Percentiles rank a stretch among this genome's conserved stretches.
Evolutionary conservation across 2,113 vertebrate genomes (phyloP).

Genomic region (Mastomys natalensis): DNA sequence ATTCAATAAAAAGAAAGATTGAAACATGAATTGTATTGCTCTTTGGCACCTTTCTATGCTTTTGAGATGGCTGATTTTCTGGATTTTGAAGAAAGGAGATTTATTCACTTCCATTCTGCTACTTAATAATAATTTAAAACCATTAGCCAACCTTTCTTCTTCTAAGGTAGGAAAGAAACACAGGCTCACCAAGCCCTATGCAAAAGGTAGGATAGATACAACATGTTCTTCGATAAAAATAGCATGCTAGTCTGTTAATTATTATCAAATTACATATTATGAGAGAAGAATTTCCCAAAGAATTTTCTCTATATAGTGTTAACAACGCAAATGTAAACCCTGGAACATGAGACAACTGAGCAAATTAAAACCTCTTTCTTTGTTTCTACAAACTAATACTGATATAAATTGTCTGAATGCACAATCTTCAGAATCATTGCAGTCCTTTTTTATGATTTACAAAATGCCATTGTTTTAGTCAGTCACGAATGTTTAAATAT

Average conservation of each 20-base stretch:
- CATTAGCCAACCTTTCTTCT: neutral
- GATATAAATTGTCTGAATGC: neutral
- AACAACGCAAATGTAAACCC: neutral
- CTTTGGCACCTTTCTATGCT: neutral
- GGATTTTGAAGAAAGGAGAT: neutral
- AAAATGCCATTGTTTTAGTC: neutral
- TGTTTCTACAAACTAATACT: neutral
- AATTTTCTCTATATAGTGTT: neutral
- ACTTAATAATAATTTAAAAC: conserved; percentile 20
- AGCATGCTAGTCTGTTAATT: neutral
- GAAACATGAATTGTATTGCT: neutral
- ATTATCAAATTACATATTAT: neutral
- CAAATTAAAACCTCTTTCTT: neutral
- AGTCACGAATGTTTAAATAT: conserved; percentile 33
- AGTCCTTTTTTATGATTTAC: neutral
- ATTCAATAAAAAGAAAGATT: neutral
- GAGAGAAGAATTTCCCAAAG: conserved; percentile 3
- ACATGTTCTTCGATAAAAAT: neutral
- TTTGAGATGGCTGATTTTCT: neutral
- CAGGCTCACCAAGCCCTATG: neutral
- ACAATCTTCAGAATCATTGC: conserved; percentile 34
- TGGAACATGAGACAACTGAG: neutral
- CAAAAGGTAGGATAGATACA: neutral
- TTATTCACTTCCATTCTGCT: neutral
- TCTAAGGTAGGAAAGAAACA: neutral